These are phyloP conservation scores for Aphidius ervi DNA, from an alignment of 1,140 invertebrate species.

Conservation along the genomic window DNA sequence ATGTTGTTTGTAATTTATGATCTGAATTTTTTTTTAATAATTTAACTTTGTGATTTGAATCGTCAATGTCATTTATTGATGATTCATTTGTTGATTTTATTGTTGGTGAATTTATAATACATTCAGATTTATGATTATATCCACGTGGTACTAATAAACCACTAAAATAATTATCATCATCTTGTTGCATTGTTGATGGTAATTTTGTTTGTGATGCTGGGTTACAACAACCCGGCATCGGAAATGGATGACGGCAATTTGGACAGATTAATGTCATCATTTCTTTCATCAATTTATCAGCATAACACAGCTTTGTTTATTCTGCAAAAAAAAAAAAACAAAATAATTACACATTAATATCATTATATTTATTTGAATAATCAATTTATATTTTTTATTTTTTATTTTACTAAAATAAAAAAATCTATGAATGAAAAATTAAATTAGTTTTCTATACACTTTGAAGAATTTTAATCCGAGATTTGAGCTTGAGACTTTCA, in stretches of 20 bases:
- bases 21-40: constrained; percentile 10
- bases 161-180: constrained; percentile 26
- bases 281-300: constrained; percentile 13
- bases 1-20: constrained; percentile 33
- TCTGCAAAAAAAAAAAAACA: constrained; percentile 16
- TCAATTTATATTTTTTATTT: neutral
- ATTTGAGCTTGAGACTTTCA: no score
- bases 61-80: no score
- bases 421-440: neutral
- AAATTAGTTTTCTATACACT: no score
- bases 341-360: neutral
- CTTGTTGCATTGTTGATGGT: neutral
- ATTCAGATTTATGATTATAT: constrained; percentile 30
- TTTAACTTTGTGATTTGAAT: neutral
- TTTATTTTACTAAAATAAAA: neutral
- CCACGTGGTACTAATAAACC: constrained; percentile 30
- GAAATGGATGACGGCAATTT: constrained; percentile 61
- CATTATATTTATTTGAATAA: neutral
- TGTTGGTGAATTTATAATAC: constrained; percentile 39
- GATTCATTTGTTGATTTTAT: constrained; percentile 27
- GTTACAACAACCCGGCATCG: constrained; percentile 38
- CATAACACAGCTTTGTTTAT: constrained; percentile 19
- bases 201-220: constrained; percentile 12
- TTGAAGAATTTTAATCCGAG: neutral
- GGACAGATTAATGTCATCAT: constrained; percentile 57